These are phyloP conservation scores for Andrena marginata DNA, from an alignment of 2,888 invertebrate species.

Conservation along the genomic window DNA sequence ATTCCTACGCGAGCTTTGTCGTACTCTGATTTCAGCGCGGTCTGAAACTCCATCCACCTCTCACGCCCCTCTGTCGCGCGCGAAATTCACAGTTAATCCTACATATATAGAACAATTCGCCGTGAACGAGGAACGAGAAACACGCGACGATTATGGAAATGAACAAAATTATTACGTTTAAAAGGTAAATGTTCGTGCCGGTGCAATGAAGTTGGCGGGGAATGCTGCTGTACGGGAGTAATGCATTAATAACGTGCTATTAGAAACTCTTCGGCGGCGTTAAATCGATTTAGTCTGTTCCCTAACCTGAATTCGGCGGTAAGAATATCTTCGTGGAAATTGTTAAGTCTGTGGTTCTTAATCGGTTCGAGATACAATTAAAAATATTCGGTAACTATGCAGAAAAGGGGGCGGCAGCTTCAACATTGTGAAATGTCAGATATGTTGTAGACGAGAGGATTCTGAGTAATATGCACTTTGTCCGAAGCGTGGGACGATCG, in stretches of 20 bases:
- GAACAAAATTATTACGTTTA: slow-evolving; percentile 13
- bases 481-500: no score
- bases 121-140: background rate
- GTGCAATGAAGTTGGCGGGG: background rate
- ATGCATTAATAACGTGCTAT: background rate
- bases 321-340: no score
- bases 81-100: slow-evolving; percentile 24
- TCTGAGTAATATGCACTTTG: no score
- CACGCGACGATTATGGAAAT: background rate
- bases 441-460: no score
- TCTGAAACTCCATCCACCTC: background rate
- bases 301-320: no score
- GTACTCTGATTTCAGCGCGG: slow-evolving; percentile 27
- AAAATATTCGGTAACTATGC: no score
- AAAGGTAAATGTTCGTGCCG: background rate
- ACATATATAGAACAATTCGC: slow-evolving; percentile 18
- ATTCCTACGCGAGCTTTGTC: slow-evolving; percentile 28
- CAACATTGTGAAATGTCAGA: no score
- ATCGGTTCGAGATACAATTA: no score
- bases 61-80: background rate
- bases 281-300: background rate
- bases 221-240: background rate
- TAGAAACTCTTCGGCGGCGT: background rate
- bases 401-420: no score
- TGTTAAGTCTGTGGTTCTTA: no score